phyloP scores from a whole-genome alignment of 2,797 vertebrate species.

The Sebastes melanostomus region DNA sequence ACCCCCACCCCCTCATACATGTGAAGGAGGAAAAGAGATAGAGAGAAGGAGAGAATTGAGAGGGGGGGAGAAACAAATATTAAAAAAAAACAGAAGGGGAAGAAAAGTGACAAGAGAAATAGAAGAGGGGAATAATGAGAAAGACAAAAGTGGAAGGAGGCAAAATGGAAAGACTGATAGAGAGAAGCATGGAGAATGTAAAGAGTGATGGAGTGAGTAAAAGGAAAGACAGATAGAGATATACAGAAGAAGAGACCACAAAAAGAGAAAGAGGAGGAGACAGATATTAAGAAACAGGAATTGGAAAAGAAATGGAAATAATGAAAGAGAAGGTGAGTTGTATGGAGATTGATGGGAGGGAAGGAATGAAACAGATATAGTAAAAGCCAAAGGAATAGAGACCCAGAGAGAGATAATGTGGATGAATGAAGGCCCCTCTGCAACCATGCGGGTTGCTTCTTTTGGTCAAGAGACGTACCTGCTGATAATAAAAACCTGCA shows the following conservation, averaged over 20 bases:
- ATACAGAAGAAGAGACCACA: background rate
- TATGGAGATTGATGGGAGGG: background rate
- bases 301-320: background rate
- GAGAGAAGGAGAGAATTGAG: background rate
- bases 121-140: background rate
- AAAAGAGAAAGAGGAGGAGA: background rate
- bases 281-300: background rate
- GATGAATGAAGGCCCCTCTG: background rate
- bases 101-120: background rate
- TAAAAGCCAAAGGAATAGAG: background rate
- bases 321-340: background rate
- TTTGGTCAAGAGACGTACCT: background rate
- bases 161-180: background rate
- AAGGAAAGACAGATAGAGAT: background rate
- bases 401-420: background rate
- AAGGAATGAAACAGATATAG: background rate
- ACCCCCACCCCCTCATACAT: slow-evolving; percentile 2
- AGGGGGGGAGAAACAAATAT: slow-evolving; percentile 5
- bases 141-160: background rate
- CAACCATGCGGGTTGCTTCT: background rate
- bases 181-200: background rate
- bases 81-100: background rate
- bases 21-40: background rate
- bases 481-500: slow-evolving; percentile 15
- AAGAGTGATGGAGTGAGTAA: background rate